Evolutionary conservation across 1,140 invertebrate species (phyloP), one percentile per base, ranked within the genome.

Genomic region (Drosophila quadrilineata): DNA sequence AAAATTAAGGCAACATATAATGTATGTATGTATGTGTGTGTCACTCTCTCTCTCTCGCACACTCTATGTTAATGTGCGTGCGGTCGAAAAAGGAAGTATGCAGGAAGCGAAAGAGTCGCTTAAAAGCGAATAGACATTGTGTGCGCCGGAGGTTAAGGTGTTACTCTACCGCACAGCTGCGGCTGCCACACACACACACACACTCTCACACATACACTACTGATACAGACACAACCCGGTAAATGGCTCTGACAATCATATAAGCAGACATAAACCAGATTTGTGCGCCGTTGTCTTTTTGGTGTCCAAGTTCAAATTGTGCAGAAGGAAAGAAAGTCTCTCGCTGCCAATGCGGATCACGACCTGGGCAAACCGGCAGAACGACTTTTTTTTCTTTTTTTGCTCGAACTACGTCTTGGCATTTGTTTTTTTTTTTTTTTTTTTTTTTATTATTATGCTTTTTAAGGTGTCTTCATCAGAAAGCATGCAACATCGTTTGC

Each of bases 231-330:
- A 53, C 41, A 36, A 45, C 10, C 28, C 21, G 60, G 60, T 76
- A 80, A 79, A 79, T 62, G 75, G 28, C 71, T 71, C 71, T 79
- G 75, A 74, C 40, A 31, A n/a, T n/a, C 67, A 59, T 41, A 77
- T 65, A 46, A 46, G n/a, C n/a, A 50, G 35, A 36, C 31, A 43
- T 82, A 84, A 82, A 82, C 77, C 77, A 84, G 77, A 82, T 82
- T 72, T 72, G 49, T 46, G 70, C 64, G 58, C 35, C 21, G 35
- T 28, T 33, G 46, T 58, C 36, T 22, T n/a, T n/a, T 59, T 76
- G 73, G 79, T 84, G 77, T 79, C 79, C 77, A 84, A 84, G 77
- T 84, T 84, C 77, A 84, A 85, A 84, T 85, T 75, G 74, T 79
- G 79, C 70, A 62, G n/a, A 84, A 84, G 77, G 77, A 84, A 84